These are phyloP conservation scores for Paradoxurus hermaphroditus DNA, from an alignment of 2,113 vertebrate genomes.

Conservation along the genomic window DNA sequence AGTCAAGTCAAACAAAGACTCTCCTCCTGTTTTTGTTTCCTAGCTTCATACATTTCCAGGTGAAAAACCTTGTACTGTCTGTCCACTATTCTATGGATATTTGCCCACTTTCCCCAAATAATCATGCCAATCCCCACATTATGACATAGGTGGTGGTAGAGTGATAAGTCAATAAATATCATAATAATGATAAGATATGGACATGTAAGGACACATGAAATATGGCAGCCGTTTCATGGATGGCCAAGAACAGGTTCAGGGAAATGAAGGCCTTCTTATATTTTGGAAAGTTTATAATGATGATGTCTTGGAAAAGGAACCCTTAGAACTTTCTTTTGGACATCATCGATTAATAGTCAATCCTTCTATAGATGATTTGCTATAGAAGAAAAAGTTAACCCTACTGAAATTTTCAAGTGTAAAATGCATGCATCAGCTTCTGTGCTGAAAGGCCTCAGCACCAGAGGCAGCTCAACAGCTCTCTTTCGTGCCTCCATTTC, in stretches of 20 bases:
- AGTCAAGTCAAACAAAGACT: not conserved
- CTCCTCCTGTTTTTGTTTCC: not conserved
- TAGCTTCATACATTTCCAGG: not conserved
- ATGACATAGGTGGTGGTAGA: not conserved
- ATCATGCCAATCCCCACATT: not conserved
- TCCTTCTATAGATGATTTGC: not conserved
- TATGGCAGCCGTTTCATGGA: not conserved
- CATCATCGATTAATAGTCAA: not conserved
- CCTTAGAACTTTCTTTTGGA: not conserved
- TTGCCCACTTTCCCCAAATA: not conserved
- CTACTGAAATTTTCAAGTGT: not conserved
- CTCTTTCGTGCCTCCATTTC: not conserved
- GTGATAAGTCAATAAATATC: not conserved
- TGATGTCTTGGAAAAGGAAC: not conserved
- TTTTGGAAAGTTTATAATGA: not conserved
- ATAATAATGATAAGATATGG: not conserved
- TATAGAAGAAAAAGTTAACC: not conserved
- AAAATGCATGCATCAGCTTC: not conserved
- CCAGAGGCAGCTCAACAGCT: not conserved
- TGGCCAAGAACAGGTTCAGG: not conserved
- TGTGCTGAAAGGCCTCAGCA: not conserved
- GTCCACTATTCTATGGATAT: not conserved
- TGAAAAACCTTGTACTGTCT: not conserved
- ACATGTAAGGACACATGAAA: not conserved
- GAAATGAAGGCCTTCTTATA: not conserved